These are phyloP conservation scores for Patella ulyssiponensis DNA, from an alignment of 2,888 invertebrate species.

Conservation along the genomic window DNA sequence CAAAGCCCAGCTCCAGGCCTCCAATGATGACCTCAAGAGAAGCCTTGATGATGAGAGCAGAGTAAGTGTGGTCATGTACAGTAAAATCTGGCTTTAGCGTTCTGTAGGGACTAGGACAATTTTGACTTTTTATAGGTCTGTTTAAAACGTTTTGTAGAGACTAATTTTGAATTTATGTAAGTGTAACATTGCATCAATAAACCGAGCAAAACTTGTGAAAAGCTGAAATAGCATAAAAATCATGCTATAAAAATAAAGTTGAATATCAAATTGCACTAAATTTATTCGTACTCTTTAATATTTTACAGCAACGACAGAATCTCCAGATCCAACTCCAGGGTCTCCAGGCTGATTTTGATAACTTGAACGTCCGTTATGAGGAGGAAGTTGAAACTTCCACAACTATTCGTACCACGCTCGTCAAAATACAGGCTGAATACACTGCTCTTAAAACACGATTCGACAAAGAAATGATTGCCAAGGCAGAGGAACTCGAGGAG, in stretches of 20 bases:
- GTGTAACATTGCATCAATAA: background rate
- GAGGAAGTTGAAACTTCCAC: conserved; percentile 97
- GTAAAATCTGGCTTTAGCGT: no score
- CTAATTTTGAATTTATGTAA: background rate
- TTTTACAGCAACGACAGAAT: conserved; percentile 66
- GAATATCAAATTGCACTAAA: background rate
- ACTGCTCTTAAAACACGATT: conserved; percentile 92
- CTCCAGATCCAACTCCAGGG: conserved; percentile 65
- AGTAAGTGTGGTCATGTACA: conserved; percentile 45
- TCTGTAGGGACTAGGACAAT: no score
- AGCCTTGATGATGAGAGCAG: conserved; percentile 69
- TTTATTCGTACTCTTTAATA: background rate
- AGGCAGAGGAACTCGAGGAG: conserved; percentile 89
- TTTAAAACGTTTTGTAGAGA: background rate
- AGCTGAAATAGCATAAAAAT: background rate
- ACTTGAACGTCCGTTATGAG: conserved; percentile 91
- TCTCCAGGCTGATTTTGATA: conserved; percentile 70
- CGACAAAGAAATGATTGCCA: conserved; percentile 93
- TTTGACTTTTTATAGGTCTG: background rate
- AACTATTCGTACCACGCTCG: conserved; percentile 95
- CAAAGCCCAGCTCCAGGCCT: conserved; percentile 71
- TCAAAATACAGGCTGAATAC: conserved; percentile 89
- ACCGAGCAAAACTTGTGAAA: background rate
- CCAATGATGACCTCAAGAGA: conserved; percentile 69
- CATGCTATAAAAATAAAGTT: no score